phyloP scores from a whole-genome alignment of 2,113 vertebrate species.

The Ovibos moschatus region DNA sequence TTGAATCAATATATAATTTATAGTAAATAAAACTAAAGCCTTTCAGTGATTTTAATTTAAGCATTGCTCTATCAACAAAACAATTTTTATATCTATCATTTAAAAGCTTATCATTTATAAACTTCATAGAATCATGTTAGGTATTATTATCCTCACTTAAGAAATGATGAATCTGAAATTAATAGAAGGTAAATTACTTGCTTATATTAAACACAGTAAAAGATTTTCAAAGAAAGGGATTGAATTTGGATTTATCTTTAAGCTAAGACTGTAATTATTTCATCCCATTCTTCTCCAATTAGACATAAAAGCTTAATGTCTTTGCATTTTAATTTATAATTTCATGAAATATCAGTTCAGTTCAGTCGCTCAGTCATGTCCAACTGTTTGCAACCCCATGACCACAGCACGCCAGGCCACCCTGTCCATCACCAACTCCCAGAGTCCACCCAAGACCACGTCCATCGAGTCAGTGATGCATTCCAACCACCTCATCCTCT shows the following conservation, averaged over 20 bases:
- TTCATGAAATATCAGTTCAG: neutral
- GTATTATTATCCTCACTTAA: neutral
- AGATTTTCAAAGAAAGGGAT: neutral
- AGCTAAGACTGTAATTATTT: neutral
- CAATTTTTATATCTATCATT: neutral
- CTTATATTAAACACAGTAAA: neutral
- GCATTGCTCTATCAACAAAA: neutral
- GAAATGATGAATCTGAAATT: neutral
- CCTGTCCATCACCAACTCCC: neutral
- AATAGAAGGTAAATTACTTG: neutral
- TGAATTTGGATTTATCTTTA: neutral
- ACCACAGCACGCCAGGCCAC: neutral
- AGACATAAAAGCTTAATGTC: neutral
- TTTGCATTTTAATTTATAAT: neutral
- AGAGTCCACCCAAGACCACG: neutral
- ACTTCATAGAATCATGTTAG: neutral
- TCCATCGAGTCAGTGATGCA: neutral
- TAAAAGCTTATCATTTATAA: neutral
- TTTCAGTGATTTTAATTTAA: neutral
- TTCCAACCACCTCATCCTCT: neutral
- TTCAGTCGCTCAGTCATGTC: neutral
- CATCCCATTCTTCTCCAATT: neutral
- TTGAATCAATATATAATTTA: neutral
- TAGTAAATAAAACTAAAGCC: neutral
- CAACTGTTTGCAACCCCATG: accelerated